These are phyloP conservation scores for Adoxophyes honmai DNA, from an alignment of 1,140 invertebrate species.

Conservation along the genomic window DNA sequence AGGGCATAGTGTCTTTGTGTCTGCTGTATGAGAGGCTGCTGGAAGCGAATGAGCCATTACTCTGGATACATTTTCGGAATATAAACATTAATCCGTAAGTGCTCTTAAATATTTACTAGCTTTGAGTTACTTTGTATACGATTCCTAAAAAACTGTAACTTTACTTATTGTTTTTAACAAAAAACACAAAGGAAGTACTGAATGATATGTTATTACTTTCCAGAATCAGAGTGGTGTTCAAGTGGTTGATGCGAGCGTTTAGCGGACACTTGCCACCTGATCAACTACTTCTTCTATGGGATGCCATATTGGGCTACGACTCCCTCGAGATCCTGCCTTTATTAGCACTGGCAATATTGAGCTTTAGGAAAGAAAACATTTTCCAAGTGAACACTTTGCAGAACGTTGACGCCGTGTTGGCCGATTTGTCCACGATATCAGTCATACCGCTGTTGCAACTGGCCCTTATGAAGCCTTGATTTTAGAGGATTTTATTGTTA, in stretches of 20 bases:
- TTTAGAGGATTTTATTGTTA: neutral
- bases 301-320: slow-evolving; percentile 93
- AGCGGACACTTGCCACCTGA: slow-evolving; percentile 95
- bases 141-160: no score
- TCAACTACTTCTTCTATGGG: slow-evolving; percentile 94
- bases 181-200: no score
- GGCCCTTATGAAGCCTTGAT: slow-evolving; percentile 66
- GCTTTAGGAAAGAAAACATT: slow-evolving; percentile 94
- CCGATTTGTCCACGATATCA: slow-evolving; percentile 93
- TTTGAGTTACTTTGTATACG: no score
- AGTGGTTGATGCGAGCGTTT: slow-evolving; percentile 97
- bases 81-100: slow-evolving; percentile 95
- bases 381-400: slow-evolving; percentile 91
- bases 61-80: slow-evolving; percentile 94
- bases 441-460: slow-evolving; percentile 85
- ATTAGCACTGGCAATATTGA: slow-evolving; percentile 92
- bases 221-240: slow-evolving; percentile 92
- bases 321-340: slow-evolving; percentile 93
- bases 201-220: slow-evolving; percentile 21
- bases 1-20: slow-evolving; percentile 90
- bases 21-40: slow-evolving; percentile 93
- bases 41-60: slow-evolving; percentile 91
- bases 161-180: no score
- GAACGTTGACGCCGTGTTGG: slow-evolving; percentile 92
- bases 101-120: no score